Base-by-base conservation (phyloP, 2,888 invertebrate genomes). In the Physocephala rufipes region DNA sequence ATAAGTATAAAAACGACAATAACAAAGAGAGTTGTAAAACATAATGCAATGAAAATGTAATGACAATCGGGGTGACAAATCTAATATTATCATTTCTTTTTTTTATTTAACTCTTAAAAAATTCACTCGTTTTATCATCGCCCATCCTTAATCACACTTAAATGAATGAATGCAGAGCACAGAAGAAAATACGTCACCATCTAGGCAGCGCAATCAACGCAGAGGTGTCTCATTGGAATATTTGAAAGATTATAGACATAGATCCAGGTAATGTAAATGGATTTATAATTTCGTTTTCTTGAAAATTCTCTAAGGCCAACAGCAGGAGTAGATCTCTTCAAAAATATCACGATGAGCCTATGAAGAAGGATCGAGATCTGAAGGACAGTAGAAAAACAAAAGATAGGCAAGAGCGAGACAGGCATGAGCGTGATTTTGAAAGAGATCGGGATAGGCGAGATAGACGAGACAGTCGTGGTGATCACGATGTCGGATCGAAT, bases 61-160 rank as follows among this genome's bases (percentile, higher is more conserved):
- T 67, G 55, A 76, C 81, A 80, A 79, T 80, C 81, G 36, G 80
- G 81, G 80, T 78, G 78, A 28, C 15, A 58, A 82, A 83, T 81
- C 83, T 82, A 83, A 82, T 82, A 80, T 81, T 82, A 82, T 82
- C 80, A 83, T 82, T 82, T 82, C 80, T 82, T 83, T 82, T 80
- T 82, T 82, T 83, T 82, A 82, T 82, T 82, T 80, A 82, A 82
- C 71, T 73, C 79, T 78, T 77, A 74, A 73, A 71, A 73, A 77
- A 77, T 75, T 73, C 76, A 77, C 76, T n/a, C 74, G 72, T 75
- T 74, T 75, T 72, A 74, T 74, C 73, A 70, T 73, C 77, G 78
- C 78, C 78, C 77, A 77, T 77, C 74, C 1, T 68, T 74, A 73
- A 75, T 73, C 74, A 74, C 76, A 70, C 63, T 9, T 4, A 36